These are phyloP conservation scores for Sisor rabdophorus DNA, from an alignment of 2,113 vertebrate genomes.

Conservation along the genomic window DNA sequence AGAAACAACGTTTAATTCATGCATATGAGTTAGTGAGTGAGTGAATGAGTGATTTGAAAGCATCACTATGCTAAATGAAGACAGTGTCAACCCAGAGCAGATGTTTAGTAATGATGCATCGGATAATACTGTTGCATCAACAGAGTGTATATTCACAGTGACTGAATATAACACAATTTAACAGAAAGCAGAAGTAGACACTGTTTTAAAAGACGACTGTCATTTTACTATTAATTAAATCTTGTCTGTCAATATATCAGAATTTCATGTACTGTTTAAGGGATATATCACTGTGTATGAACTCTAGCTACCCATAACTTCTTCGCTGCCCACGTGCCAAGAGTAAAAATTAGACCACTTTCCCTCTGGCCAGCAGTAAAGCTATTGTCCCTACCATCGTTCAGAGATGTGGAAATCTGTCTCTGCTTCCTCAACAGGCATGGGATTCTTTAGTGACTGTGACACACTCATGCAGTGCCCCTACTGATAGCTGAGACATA, in stretches of 20 bases:
- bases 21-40: not conserved
- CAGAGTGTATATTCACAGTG: not conserved
- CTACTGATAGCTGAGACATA: constrained; percentile 20
- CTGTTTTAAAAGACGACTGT: too few relatives aligned
- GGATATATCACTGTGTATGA: not conserved
- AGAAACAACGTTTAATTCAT: not conserved
- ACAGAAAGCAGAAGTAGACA: too few relatives aligned
- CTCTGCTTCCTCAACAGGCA: constrained; percentile 10
- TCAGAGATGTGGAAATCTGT: constrained; percentile 27
- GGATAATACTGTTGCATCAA: not conserved
- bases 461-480: constrained; percentile 7
- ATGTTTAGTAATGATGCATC: not conserved
- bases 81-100: not conserved
- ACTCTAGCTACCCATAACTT: not conserved
- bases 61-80: not conserved
- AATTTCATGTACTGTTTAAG: not conserved
- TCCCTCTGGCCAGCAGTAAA: constrained; percentile 21
- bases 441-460: constrained; percentile 2
- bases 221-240: not conserved
- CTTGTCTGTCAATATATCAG: not conserved
- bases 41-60: not conserved
- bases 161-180: not conserved
- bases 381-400: constrained; percentile 6
- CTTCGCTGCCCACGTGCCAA: not conserved
- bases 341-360: not conserved